phyloP scores from a whole-genome alignment of 2,888 invertebrate genomes.

The Peribatodes rhomboidaria region DNA sequence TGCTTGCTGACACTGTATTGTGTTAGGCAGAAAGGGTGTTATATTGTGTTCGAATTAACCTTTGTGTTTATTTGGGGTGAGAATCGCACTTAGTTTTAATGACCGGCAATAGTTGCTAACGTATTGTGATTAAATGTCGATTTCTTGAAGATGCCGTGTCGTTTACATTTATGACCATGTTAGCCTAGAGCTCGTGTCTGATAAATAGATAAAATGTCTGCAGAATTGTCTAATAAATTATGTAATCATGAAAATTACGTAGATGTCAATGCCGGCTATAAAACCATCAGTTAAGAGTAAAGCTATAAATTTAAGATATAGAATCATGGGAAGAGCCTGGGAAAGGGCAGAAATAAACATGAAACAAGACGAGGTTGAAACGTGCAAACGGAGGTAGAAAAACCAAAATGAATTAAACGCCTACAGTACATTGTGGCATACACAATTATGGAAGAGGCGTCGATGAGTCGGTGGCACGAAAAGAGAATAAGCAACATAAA shows the following conservation, averaged over 20 bases:
- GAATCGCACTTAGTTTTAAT: constrained; percentile 35
- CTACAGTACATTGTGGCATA: constrained; percentile 65
- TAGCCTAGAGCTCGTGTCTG: constrained; percentile 36
- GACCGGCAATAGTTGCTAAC: constrained; percentile 24
- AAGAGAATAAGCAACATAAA: constrained; percentile 73
- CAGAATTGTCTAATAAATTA: constrained; percentile 64
- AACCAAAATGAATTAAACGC: constrained; percentile 74
- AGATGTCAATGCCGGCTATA: constrained; percentile 69
- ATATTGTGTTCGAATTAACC: constrained; percentile 68
- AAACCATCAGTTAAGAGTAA: constrained; percentile 75
- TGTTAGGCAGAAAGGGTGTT: constrained; percentile 76
- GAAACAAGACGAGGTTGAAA: constrained; percentile 62
- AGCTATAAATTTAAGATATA: constrained; percentile 72
- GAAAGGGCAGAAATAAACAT: constrained; percentile 68
- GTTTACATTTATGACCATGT: constrained; percentile 40
- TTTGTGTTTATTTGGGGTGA: constrained; percentile 40
- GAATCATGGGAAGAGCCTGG: constrained; percentile 68
- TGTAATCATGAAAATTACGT: constrained; percentile 70
- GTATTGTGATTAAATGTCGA: constrained; percentile 25
- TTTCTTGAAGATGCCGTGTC: constrained; percentile 20
- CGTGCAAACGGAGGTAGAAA: constrained; percentile 75
- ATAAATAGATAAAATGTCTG: constrained; percentile 36
- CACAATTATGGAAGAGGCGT: constrained; percentile 71
- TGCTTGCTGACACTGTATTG: constrained; percentile 74
- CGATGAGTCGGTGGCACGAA: constrained; percentile 75